A percentile compares a stretch with the other conserved stretches of the same genome.
These are phyloP conservation scores for Callyntrura guangdongensis DNA, from an alignment of 2,888 invertebrate species.

Conservation along the genomic window DNA sequence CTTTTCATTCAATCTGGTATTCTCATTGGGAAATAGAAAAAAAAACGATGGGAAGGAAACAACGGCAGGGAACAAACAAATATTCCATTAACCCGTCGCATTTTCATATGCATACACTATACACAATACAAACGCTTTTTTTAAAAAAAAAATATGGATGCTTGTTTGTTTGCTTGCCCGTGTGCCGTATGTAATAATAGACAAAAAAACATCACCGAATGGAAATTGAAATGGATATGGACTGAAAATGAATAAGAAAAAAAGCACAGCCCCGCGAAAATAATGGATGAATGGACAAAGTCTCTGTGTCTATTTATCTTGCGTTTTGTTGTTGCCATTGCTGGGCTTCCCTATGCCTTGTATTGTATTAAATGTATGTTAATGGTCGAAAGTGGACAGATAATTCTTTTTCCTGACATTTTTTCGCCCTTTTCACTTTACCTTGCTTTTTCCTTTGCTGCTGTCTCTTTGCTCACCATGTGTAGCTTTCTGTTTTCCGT, in stretches of 20 bases:
- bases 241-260: slow-evolving; percentile 1
- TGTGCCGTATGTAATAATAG: not conserved
- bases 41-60: not conserved
- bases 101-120: not conserved
- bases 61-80: slow-evolving; percentile 46
- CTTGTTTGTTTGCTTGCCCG: not conserved
- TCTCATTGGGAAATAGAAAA: too few relatives aligned
- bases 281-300: not conserved
- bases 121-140: not conserved
- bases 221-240: slow-evolving; percentile 48
- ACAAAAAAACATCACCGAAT: not conserved
- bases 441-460: too few relatives aligned
- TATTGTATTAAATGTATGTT: slow-evolving; percentile 63
- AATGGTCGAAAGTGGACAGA: slow-evolving; percentile 76
- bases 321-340: not conserved
- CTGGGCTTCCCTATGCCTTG: not conserved
- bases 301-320: not conserved
- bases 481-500: not conserved
- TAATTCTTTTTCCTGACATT: slow-evolving; percentile 71
- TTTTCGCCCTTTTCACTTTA: slow-evolving; percentile 30
- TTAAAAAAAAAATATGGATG: not conserved
- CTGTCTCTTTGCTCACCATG: not conserved
- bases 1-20: too few relatives aligned
- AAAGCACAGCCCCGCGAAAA: not conserved
- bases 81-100: slow-evolving; percentile 58